Base-by-base conservation (phyloP, 2,113 vertebrate genomes). In the Pachypanchax playfairii region DNA sequence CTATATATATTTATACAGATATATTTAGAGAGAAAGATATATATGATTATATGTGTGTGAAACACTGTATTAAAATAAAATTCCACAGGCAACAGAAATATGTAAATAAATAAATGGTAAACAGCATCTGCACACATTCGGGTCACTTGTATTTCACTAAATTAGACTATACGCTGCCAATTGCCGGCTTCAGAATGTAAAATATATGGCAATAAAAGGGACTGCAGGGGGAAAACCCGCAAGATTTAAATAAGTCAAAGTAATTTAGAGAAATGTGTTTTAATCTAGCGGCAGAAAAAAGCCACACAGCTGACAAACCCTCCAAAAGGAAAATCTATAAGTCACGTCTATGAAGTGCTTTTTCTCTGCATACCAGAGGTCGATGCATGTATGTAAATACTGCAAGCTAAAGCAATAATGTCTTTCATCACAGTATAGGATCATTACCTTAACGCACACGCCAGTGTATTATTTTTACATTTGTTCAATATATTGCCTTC, bases 321-420 rank as follows among this genome's bases (percentile, higher is more conserved):
- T 60, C 15, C 62, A 57, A 80, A 59, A 73, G 75, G 48, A 82
- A 85, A 86, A 90, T 88, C 87, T 83, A 90, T 90, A 87, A 87
- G 77, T 70, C 86, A 83, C 74, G 79, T 86, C 79, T 70, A 82
- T 87, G 61, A 84, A 87, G 82, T 88, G 85, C 84, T 80, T 87
- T 90, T 85, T 80, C 84, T 88, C 85, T 87, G 76, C 78, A 38
- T 82, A 85, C 83, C 83, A 70, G 52, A 26, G 76, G 83, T 88
- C 79, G 74, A 86, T 87, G 77, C 79, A 60, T 79, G 85, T 82
- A 87, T 87, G 85, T 82, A 86, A 88, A 90, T 88, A 86, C 83
- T 85, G 88, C 88, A 77, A 81, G 84, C 60, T 68, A 78, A 77
- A 76, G 82, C 85, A 87, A 88, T 88, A 90, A 85, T 61, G 82